Evolutionary conservation across 2,113 vertebrate genomes (phyloP).

Genomic region (human): GRCh38 chr11:100398501-100399000

Average conservation of each 20-base stretch:
- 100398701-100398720: background rate
- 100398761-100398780: background rate
- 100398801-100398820: background rate
- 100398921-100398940: background rate
- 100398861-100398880: conserved; percentile 48
- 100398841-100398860: background rate
- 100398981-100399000: conserved; percentile 31
- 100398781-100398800: background rate
- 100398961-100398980: background rate
- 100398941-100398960: conserved; percentile 1
- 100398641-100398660: background rate
- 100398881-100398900: conserved; percentile 58
- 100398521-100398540: conserved; percentile 19
- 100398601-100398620: background rate
- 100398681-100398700: background rate
- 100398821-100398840: background rate
- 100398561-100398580: background rate
- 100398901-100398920: background rate
- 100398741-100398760: background rate
- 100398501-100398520: background rate
- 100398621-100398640: background rate
- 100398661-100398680: background rate
- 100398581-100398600: background rate
- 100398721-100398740: background rate
- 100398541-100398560: background rate